phyloP scores from a whole-genome alignment of 2,797 vertebrate genomes.

The Pseudochirops cupreus region DNA sequence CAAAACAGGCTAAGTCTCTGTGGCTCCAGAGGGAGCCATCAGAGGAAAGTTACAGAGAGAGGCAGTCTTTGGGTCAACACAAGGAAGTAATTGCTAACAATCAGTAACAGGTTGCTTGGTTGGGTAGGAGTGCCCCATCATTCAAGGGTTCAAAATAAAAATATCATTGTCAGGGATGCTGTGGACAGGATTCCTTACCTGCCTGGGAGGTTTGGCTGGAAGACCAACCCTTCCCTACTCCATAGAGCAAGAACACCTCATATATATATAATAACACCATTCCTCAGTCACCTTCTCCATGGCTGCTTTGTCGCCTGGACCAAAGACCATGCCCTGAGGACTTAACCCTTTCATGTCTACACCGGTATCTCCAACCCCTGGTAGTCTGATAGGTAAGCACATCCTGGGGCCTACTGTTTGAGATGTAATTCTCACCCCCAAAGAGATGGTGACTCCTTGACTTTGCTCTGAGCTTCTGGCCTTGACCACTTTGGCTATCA shows the following conservation, averaged over 20 bases:
- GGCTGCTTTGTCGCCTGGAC: neutral
- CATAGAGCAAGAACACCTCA: neutral
- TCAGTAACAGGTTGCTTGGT: neutral
- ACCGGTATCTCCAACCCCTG: too few relatives aligned
- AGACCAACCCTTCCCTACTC: neutral
- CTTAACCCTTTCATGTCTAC: neutral
- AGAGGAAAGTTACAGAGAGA: neutral
- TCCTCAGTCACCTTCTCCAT: neutral
- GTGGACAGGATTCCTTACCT: neutral
- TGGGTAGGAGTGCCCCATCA: neutral
- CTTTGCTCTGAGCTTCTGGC: neutral
- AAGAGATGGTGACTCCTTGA: neutral
- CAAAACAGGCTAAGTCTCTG: neutral
- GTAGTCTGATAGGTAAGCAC: neutral
- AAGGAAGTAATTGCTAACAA: neutral
- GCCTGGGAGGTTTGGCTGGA: neutral
- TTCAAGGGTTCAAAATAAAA: neutral
- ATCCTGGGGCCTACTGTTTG: neutral
- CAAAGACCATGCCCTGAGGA: neutral
- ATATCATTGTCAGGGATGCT: neutral
- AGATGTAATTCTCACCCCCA: neutral
- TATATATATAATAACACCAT: neutral
- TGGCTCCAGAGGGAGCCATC: neutral
- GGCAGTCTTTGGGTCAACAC: neutral
- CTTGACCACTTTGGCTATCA: neutral